Conservation (phyloP, 2,797 vertebrate species). For the Toxotes lorentzi region DNA sequence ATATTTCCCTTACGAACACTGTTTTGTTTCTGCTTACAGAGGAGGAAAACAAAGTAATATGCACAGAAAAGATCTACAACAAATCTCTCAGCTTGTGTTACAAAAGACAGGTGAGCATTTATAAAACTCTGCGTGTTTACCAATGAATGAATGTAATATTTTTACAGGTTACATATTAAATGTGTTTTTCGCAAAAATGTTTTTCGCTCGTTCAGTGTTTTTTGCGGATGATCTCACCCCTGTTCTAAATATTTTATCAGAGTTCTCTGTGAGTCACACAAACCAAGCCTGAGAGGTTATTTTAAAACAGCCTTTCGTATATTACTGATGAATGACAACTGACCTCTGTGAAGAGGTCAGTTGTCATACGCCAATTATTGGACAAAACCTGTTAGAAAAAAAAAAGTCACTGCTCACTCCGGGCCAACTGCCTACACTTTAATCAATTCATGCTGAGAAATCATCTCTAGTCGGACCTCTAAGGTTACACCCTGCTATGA, state of each 20-base stretch:
- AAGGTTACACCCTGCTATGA: slow-evolving; percentile 27
- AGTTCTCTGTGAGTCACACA: slow-evolving; percentile 10
- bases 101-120: no score
- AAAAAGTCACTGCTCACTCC: slow-evolving; percentile 7
- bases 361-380: no score
- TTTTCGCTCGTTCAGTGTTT: background rate
- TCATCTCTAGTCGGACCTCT: slow-evolving; percentile 11
- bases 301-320: slow-evolving; percentile 4
- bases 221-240: background rate
- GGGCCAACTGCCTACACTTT: background rate
- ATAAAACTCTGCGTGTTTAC: no score
- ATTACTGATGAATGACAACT: slow-evolving; percentile 3
- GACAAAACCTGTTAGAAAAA: background rate
- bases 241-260: slow-evolving; percentile 35
- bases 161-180: no score
- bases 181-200: background rate
- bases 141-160: no score
- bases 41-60: no score
- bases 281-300: slow-evolving; percentile 3
- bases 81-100: no score
- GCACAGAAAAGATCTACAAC: no score
- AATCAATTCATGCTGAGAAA: slow-evolving; percentile 35
- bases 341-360: background rate
- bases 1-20: background rate
- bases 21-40: background rate